phyloP scores from a whole-genome alignment of 2,888 invertebrate genomes.

The Xanthia togata region DNA sequence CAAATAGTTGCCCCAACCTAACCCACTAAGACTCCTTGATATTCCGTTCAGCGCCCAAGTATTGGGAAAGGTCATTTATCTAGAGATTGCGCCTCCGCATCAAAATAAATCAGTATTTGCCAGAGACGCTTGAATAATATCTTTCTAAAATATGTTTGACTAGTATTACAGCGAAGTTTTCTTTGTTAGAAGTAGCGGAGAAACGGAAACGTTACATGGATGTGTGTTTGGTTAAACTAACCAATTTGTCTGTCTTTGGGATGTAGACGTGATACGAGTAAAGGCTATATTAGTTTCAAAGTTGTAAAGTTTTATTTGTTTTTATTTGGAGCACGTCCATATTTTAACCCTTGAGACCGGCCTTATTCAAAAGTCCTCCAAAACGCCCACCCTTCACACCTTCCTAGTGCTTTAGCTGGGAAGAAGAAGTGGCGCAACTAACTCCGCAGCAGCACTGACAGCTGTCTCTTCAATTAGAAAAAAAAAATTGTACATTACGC shows the following conservation, averaged over 20 bases:
- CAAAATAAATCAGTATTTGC: constrained; percentile 65
- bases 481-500: too few relatives aligned
- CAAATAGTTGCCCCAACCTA: constrained; percentile 24
- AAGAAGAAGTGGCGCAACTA: too few relatives aligned
- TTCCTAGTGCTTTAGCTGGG: too few relatives aligned
- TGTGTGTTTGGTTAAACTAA: constrained; percentile 4
- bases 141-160: constrained; percentile 62
- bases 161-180: constrained; percentile 44
- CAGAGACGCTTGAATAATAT: constrained; percentile 62
- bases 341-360: too few relatives aligned
- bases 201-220: constrained; percentile 4
- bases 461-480: too few relatives aligned
- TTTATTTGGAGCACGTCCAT: not conserved
- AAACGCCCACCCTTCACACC: too few relatives aligned
- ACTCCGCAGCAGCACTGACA: too few relatives aligned
- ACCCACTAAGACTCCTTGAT: constrained; percentile 37
- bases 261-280: not conserved
- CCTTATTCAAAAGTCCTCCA: too few relatives aligned
- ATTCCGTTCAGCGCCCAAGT: constrained; percentile 45
- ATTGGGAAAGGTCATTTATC: constrained; percentile 63
- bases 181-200: constrained; percentile 8
- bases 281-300: not conserved
- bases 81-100: constrained; percentile 52
- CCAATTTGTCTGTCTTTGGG: constrained; percentile 1
- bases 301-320: not conserved